These are phyloP conservation scores for Leptinotarsa lineolata DNA, from an alignment of 1,140 invertebrate species.

Conservation along the genomic window DNA sequence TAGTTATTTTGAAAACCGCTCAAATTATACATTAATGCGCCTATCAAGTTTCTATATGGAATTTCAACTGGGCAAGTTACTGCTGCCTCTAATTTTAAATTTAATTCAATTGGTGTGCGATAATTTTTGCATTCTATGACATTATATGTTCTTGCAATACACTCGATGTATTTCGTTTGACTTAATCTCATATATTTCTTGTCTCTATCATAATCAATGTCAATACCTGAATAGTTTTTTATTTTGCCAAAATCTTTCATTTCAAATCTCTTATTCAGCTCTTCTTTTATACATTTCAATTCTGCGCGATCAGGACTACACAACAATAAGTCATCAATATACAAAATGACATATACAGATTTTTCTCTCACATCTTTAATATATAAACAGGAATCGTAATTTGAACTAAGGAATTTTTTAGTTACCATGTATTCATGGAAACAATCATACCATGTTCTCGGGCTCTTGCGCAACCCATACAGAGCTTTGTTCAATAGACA, in stretches of 20 bases:
- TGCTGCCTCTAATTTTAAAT: constrained; percentile 52
- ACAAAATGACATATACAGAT: constrained; percentile 20
- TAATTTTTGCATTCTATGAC: constrained; percentile 39
- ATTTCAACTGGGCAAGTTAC: neutral
- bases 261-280: constrained; percentile 36
- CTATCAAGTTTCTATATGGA: constrained; percentile 36
- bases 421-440: no score
- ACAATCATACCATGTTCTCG: no score
- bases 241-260: no score
- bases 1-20: constrained; percentile 55
- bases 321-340: constrained; percentile 35
- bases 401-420: no score
- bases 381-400: no score
- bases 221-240: constrained; percentile 38
- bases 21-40: constrained; percentile 54
- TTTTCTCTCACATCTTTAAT: no score
- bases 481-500: no score
- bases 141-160: constrained; percentile 28
- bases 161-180: constrained; percentile 34
- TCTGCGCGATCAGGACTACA: constrained; percentile 19
- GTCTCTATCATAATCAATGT: constrained; percentile 37
- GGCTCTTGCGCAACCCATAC: no score
- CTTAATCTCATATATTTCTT: constrained; percentile 30
- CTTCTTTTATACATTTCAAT: constrained; percentile 14
- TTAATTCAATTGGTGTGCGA: constrained; percentile 55